Percentiles rank a stretch among this genome's conserved stretches.
phyloP scores from a whole-genome alignment of 2,113 vertebrate genomes.

The Rhinopomastus cyanomelas region DNA sequence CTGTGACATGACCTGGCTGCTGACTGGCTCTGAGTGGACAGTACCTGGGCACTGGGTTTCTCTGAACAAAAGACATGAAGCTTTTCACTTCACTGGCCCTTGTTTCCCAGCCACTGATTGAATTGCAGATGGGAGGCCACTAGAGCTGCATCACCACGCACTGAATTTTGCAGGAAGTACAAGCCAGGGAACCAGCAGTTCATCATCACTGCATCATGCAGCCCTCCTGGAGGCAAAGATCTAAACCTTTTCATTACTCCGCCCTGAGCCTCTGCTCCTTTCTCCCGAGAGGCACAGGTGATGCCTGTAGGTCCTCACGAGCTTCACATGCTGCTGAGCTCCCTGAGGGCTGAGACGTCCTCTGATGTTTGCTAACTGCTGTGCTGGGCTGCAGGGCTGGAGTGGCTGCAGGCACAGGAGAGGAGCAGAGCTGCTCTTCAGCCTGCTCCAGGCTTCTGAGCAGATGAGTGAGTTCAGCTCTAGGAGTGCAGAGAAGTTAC shows the following conservation, averaged over 20 bases:
- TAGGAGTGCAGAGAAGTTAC: not conserved
- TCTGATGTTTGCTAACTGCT: accelerated
- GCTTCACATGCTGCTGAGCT: not conserved
- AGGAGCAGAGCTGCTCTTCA: not conserved
- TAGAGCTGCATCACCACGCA: accelerated
- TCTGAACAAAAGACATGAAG: not conserved
- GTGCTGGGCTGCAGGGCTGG: not conserved
- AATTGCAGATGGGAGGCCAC: not conserved
- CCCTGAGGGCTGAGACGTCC: not conserved
- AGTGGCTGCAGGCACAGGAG: not conserved
- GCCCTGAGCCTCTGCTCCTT: not conserved
- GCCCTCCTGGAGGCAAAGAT: not conserved
- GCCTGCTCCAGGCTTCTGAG: not conserved
- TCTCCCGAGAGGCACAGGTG: not conserved
- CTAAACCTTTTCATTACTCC: not conserved
- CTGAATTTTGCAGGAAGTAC: not conserved
- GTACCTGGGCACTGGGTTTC: not conserved
- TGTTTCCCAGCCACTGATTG: not conserved
- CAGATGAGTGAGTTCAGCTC: not conserved
- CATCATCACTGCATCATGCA: not conserved
- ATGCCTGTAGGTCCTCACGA: not conserved
- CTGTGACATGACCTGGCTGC: not conserved
- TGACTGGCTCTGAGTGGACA: not conserved
- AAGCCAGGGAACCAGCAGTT: not conserved
- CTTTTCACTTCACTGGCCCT: not conserved